These are phyloP conservation scores for Enteromius argenteus DNA, from an alignment of 2,797 vertebrate species.

Conservation along the genomic window DNA sequence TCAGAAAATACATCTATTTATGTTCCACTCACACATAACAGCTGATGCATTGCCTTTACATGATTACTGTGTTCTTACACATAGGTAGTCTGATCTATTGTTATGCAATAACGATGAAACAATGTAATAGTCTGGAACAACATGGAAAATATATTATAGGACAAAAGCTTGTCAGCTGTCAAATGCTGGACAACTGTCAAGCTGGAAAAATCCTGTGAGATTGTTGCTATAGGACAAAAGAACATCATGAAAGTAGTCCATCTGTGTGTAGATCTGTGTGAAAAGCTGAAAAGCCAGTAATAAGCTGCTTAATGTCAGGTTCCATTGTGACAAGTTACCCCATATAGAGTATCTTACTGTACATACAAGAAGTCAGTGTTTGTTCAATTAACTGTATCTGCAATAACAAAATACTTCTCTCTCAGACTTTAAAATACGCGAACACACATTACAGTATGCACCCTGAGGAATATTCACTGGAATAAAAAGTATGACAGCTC, in stretches of 20 bases:
- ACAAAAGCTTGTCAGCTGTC: background rate
- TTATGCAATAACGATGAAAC: background rate
- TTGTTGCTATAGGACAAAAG: background rate
- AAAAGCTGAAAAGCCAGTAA: background rate
- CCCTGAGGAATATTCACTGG: background rate
- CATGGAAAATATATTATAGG: background rate
- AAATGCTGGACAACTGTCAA: background rate
- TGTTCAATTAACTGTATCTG: background rate
- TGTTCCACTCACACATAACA: background rate
- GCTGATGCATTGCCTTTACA: background rate
- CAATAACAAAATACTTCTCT: background rate
- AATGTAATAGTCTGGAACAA: background rate
- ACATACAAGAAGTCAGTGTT: background rate
- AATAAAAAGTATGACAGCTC: background rate
- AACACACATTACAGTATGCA: background rate
- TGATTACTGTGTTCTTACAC: background rate
- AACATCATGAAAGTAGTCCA: background rate
- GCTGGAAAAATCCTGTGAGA: background rate
- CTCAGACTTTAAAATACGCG: background rate
- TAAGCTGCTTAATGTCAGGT: background rate
- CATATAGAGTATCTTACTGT: background rate
- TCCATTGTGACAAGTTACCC: background rate
- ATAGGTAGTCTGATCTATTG: conserved; percentile 50
- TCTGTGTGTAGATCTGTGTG: background rate
- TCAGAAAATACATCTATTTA: background rate